Base-by-base conservation (phyloP, 2,888 invertebrate species). In the Caenorhabditis wallacei region DNA sequence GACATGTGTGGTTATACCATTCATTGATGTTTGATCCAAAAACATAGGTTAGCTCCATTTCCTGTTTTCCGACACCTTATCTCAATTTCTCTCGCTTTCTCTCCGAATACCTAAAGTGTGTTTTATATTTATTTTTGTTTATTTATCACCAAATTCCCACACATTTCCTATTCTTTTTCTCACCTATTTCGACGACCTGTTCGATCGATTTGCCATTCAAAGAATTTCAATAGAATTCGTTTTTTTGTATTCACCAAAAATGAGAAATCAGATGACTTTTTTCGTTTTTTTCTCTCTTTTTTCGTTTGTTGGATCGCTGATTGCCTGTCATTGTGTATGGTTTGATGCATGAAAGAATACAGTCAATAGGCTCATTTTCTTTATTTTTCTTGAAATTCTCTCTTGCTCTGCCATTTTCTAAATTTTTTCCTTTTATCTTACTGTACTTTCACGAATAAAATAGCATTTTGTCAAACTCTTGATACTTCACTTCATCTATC, bases 111-210 rank as follows among this genome's bases (percentile, higher is more conserved):
- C 66, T 18, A 35, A 13, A 64, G 64, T 51, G 66, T 37, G 48
- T 51, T 48, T 35, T 37, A 13, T 51, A 7, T 66, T 53, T 59
- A 16, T 53, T 66, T 53, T 35, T 69, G 69, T 69, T 69, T 43
- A 56, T 57, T 59, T 57, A 48, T 70, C 70, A 70, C 56, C 18
- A 46, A n/a, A n/a, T 70, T 57, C 70, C 46, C 69, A 70, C 70
- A 57, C 70, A 61, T 59, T 51, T 68, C 68, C 22, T 11, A 35
- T 35, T 40, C 43, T 5, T 46, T 46, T 57, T 56, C 68, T 69
- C 59, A 16, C 48, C 61, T 59, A 22, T 71, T 53, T 24, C 51
- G 20, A 40, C 48, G 51, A 35, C 51, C 53, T 56, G 43, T 18
- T 24, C 35, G 22, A 24, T 68, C 54, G 71, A 61, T 51, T 22